Base-by-base conservation (phyloP, 1,140 invertebrate genomes). In the Saccostrea glomerata region DNA sequence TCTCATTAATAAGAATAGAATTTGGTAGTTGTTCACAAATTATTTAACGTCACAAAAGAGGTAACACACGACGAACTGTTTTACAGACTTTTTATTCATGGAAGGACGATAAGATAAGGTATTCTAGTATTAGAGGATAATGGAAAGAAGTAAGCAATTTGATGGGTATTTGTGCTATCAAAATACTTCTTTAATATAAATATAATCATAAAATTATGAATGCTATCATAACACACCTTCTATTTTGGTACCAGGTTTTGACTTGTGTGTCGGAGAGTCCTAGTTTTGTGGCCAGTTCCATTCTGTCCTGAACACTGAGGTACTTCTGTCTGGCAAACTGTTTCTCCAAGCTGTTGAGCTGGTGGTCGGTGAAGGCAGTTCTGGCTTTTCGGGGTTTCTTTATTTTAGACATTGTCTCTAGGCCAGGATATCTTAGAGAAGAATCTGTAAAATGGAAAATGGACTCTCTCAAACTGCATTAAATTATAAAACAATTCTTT, bases 171-270 rank as follows among this genome's bases (percentile, higher is more conserved):
- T 36, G 30, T 36, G 30, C 30, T 36, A 36, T 36, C 30, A 36
- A 1, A 36, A 36, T 36, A 36, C 30, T 36, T 36, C 30, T 1
- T 36, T 36, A 36, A 36, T 36, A 36, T 36, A 36, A 36, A 36
- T 1, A 36, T 36, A 36, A 36, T 36, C 30, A 36, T 36, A 36
- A 36, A 36, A 20, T 58, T 85, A 30, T 60, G 58, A 60, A 4
- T 60, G 30, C 30, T 60, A 60, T 15, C 11, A 85, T 9, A 25
- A 70, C 96, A 96, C 95, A 99, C 98, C 99, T 97, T 96, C 99
- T 96, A 95, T 99, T 99, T 95, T 99, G 99, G 95, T 99, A 99
- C 99, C 99, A 99, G 87, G 99, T 99, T 95, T 99, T 99, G 91
- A 99, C 99, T 96, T 99, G 99, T 15, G 99, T 99, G 94, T 99